Evolutionary conservation across 1,140 invertebrate genomes (phyloP), one percentile per base, ranked within the genome.

Genomic region (Drosophila persimilis): DNA sequence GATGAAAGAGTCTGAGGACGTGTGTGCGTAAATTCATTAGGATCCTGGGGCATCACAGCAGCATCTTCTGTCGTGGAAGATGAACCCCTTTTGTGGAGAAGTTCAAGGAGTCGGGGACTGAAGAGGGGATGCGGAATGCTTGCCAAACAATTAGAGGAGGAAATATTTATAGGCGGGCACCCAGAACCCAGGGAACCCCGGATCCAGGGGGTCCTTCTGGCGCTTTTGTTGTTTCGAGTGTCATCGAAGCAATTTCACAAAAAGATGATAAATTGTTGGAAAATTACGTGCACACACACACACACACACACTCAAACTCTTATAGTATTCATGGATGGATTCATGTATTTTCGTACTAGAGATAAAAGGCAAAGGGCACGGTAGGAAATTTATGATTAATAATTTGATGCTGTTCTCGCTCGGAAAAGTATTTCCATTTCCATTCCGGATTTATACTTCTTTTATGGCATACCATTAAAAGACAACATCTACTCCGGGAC

Each of bases 371-470:
- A 64, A 53, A 43, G 45, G 56, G 52, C 48, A 52, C 57, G 20
- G 62, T 73, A 73, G 81, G 81, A 86, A 86, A 86, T 88, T 86
- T 86, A 86, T 86, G 77, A 81, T 81, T 78, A 75, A 86, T 86
- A 81, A 86, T 86, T 86, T 86, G 83, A 69, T 75, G 83, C 76
- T 70, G 64, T 77, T 53, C 52, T 57, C 56, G 53, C 70, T 64
- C 59, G 73, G 56, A 57, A 75, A 74, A 54, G 57, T 59, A 64
- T 69, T 67, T 69, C 17, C 62, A 71, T 67, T 69, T 69, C 24
- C 62, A 71, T 67, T 69, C 64, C 29, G 73, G 73, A 81, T 86
- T 66, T 22, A 69, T 31, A 47, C 24, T 77, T 86, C 24, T 77
- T 86, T 77, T 77, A 81, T 75, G 73, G 62, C 60, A 45, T 47